Evolutionary conservation across 1,140 invertebrate species (phyloP), one percentile per base, ranked within the genome.

Genomic region (Ceratosolen solmsi): DNA sequence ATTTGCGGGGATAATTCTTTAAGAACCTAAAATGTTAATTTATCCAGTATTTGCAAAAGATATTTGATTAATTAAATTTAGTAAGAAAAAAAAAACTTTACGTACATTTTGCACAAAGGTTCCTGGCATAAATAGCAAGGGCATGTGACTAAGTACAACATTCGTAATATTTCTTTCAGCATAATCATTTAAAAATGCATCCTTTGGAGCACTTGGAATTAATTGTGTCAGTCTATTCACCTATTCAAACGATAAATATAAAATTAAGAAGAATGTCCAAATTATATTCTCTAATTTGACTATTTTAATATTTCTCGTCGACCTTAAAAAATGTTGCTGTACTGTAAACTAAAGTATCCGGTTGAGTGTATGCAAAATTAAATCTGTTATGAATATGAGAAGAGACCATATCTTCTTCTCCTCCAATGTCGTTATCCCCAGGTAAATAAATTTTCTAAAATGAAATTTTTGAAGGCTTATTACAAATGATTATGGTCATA

Each of bases 351-450:
- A 95, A 92, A 1, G 94, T 88, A 86, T 94, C 93, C 17, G 95
- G 93, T 84, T 95, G 94, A 65, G 93, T 93, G 89, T 96, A 98
- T 79, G 95, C 93, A 86, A 93, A 93, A 84, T 96, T 94, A 90
- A 98, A 99, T 88, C 96, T 93, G 41, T 93, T 91, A 30, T 96
- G 89, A 91, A 97, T 97, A 63, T 94, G 92, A 46, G 91, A 86
- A 58, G 94, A 95, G 56, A 98, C 94, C 80, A 93, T 91, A 89
- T 97, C 96, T 86, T 94, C 94, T 91, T 99, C 97, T 36, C 97
- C 97, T 33, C 97, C 98, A 85, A 99, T 97, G 88, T 99, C 97
- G 92, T 99, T 99, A 89, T 99, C 98, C 27, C 98, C 98, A 54
- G 97, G 96, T 82, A 98, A 90, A 92, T 95, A 97, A 79, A 98